phyloP scores from a whole-genome alignment of 1,140 invertebrate genomes.

The Alviniconcha marisindica region DNA sequence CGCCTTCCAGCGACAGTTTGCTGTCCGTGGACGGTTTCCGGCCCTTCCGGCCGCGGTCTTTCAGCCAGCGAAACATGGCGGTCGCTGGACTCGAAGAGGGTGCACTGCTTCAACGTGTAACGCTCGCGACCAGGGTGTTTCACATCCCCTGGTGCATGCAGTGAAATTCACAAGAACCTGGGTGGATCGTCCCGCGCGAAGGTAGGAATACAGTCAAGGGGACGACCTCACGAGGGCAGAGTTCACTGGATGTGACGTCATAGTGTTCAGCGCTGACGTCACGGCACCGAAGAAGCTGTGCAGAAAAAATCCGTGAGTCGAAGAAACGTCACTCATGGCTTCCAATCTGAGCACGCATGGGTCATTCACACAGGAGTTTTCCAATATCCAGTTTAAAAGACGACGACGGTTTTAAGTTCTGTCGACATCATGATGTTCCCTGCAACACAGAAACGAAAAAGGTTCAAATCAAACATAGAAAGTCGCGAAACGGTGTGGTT shows the following conservation, averaged over 20 bases:
- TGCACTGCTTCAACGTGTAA: neutral
- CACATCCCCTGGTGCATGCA: neutral
- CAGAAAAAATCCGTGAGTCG: neutral
- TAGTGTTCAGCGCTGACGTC: neutral
- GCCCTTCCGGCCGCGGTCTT: conserved; percentile 49
- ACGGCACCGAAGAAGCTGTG: neutral
- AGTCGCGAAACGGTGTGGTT: too few relatives aligned
- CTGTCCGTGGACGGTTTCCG: conserved; percentile 37
- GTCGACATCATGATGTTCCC: neutral
- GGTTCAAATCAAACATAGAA: neutral
- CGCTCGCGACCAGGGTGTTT: too few relatives aligned
- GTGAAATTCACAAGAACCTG: neutral
- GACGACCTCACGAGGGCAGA: neutral
- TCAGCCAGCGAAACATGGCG: conserved; percentile 63
- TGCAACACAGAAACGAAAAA: neutral
- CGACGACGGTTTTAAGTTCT: neutral
- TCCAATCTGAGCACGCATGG: neutral
- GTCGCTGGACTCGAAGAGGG: too few relatives aligned
- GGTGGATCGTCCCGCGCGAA: too few relatives aligned
- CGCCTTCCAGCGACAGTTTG: conserved; percentile 29
- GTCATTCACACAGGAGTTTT: neutral
- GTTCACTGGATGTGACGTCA: neutral
- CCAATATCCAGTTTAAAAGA: neutral
- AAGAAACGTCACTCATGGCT: neutral
- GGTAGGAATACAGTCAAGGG: too few relatives aligned